These are phyloP conservation scores for Hirtodrosophila alboralis DNA, from an alignment of 2,888 invertebrate species.

Conservation along the genomic window DNA sequence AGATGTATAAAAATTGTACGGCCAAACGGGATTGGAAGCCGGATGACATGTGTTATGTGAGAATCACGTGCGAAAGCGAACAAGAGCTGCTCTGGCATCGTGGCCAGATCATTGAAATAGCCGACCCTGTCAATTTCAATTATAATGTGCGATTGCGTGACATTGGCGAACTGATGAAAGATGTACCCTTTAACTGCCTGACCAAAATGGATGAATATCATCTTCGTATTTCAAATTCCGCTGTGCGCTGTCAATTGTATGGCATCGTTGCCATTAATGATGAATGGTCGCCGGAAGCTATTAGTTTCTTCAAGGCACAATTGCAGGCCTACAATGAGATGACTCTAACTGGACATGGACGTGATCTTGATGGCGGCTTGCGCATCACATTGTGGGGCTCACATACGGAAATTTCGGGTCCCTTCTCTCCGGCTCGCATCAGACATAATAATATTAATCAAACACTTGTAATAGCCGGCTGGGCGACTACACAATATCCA, in stretches of 20 bases:
- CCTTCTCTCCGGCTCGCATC: constrained; percentile 87
- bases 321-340: constrained; percentile 85
- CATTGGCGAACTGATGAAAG: constrained; percentile 85
- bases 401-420: constrained; percentile 86
- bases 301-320: constrained; percentile 86
- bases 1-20: neutral
- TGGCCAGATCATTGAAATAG: constrained; percentile 70
- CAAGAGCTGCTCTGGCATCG: constrained; percentile 86
- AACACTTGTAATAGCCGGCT: constrained; percentile 83
- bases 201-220: constrained; percentile 85
- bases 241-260: constrained; percentile 88
- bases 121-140: neutral
- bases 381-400: constrained; percentile 88
- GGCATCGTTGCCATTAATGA: constrained; percentile 89
- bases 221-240: constrained; percentile 85
- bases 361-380: neutral
- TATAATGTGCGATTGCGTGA: constrained; percentile 88
- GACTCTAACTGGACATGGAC: constrained; percentile 59
- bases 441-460: constrained; percentile 89
- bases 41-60: constrained; percentile 85
- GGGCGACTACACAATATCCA: constrained; percentile 6
- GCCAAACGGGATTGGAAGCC: constrained; percentile 84
- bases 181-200: constrained; percentile 83
- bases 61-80: constrained; percentile 80
- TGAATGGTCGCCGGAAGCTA: constrained; percentile 84